phyloP scores from a whole-genome alignment of 2,797 vertebrate species.

The Masticophis lateralis region DNA sequence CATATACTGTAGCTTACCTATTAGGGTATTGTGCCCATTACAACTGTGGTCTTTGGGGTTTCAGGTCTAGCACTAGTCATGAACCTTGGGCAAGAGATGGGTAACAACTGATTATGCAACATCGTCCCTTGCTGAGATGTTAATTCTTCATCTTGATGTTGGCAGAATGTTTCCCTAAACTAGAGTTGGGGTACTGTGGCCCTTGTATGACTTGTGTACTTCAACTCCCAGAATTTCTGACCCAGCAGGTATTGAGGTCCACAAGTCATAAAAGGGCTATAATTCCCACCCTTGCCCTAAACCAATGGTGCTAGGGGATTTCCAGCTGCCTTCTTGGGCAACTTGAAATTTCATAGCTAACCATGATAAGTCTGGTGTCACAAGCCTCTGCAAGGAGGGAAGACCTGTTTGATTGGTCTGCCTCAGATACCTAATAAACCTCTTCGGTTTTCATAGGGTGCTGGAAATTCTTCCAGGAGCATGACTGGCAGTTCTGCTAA shows the following conservation, averaged over 20 bases:
- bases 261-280: not conserved
- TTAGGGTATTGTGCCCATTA: not conserved
- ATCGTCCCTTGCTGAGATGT: not conserved
- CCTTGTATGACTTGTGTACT: not conserved
- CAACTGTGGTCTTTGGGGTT: not conserved
- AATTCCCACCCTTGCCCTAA: not conserved
- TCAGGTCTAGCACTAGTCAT: not conserved
- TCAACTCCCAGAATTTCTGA: not conserved
- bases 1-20: not conserved
- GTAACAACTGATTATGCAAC: not conserved
- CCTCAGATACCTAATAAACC: not conserved
- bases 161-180: not conserved
- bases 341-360: not conserved
- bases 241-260: not conserved
- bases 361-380: not conserved
- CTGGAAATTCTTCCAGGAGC: not conserved
- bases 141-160: not conserved
- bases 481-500: not conserved
- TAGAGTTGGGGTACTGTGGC: not conserved
- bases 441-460: not conserved
- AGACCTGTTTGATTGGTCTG: not conserved
- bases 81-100: not conserved
- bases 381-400: not conserved
- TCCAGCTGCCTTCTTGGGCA: constrained; percentile 9
- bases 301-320: not conserved